These are phyloP conservation scores for Patella ulyssiponensis DNA, from an alignment of 2,888 invertebrate genomes.

Conservation along the genomic window DNA sequence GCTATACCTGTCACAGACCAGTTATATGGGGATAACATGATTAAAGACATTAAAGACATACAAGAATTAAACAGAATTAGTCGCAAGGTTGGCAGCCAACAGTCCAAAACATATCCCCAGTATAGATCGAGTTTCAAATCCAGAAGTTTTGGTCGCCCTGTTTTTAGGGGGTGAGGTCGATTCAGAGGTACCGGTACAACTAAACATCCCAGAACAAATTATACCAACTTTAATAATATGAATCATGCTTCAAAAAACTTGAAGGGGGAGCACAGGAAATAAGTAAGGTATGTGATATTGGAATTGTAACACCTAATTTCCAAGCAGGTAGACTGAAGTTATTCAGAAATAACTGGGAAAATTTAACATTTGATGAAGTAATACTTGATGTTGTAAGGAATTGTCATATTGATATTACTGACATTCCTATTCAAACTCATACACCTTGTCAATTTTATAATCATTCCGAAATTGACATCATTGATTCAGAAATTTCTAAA, in stretches of 20 bases:
- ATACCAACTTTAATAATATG: not conserved
- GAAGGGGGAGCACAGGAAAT: slow-evolving; percentile 1
- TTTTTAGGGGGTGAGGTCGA: not conserved
- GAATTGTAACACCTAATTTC: too few relatives aligned
- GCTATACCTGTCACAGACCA: not conserved
- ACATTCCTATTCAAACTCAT: too few relatives aligned
- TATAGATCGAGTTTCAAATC: not conserved
- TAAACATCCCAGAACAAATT: not conserved
- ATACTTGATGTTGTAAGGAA: not conserved
- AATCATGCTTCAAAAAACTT: not conserved
- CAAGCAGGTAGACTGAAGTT: not conserved
- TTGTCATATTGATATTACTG: not conserved
- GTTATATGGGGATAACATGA: not conserved
- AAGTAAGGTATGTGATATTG: too few relatives aligned
- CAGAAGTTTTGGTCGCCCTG: not conserved
- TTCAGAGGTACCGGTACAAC: not conserved
- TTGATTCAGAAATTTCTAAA: too few relatives aligned
- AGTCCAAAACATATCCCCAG: not conserved
- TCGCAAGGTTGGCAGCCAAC: not conserved
- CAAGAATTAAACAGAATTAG: too few relatives aligned
- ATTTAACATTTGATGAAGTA: not conserved
- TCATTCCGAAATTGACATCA: too few relatives aligned
- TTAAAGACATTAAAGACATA: not conserved
- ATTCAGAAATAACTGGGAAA: not conserved
- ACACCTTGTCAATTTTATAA: too few relatives aligned